phyloP scores from a whole-genome alignment of 2,888 invertebrate species.

The Drosophila limbata region DNA sequence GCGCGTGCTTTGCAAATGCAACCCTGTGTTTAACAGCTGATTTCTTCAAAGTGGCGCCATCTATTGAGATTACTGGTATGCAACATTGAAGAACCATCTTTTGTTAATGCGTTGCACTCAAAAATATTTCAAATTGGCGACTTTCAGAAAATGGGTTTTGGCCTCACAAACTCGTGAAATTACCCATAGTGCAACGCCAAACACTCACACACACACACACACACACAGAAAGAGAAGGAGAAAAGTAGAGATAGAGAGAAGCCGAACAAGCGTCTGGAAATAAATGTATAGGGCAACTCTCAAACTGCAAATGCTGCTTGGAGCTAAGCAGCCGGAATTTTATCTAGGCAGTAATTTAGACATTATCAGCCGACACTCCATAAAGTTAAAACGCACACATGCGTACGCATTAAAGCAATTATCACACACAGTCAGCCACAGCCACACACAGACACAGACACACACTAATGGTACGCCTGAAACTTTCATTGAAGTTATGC shows the following conservation, averaged over 20 bases:
- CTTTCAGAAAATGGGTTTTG: no score
- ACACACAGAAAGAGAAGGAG: neutral
- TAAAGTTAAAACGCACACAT: conserved; percentile 80
- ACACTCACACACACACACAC: conserved; percentile 9
- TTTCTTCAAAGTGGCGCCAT: no score
- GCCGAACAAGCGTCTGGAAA: conserved; percentile 11
- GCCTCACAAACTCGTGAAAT: no score
- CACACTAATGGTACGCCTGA: conserved; percentile 30
- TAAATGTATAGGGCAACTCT: conserved; percentile 35
- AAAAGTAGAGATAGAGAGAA: neutral
- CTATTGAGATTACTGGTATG: no score
- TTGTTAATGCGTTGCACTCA: no score
- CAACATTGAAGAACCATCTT: no score
- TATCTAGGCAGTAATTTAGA: conserved; percentile 79
- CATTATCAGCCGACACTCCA: conserved; percentile 80
- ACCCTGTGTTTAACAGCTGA: no score
- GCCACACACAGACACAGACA: conserved; percentile 6
- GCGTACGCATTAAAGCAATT: conserved; percentile 79
- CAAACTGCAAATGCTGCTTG: conserved; percentile 33
- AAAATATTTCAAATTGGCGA: no score
- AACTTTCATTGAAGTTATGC: conserved; percentile 70
- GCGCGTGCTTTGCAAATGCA: no score
- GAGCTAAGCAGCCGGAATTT: conserved; percentile 71
- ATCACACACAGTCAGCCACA: conserved; percentile 57
- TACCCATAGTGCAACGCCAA: no score